Evolutionary conservation across 1,140 invertebrate genomes (phyloP).

Genomic region (Phenacoccus solenopsis): DNA sequence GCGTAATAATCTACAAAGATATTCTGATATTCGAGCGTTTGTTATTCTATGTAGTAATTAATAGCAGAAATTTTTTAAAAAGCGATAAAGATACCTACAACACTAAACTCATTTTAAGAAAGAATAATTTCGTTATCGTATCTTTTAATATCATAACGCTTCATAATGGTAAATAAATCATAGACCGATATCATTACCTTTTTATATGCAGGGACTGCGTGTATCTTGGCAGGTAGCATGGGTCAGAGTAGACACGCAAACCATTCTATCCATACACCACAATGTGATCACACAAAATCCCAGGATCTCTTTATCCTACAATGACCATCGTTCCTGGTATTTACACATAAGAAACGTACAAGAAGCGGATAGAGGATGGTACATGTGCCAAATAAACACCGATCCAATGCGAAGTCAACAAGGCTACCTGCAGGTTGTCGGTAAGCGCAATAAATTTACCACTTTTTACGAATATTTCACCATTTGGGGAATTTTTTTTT

Average conservation of each 20-base stretch:
- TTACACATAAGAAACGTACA: constrained; percentile 70
- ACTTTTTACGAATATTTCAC: background rate
- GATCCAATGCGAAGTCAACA: constrained; percentile 73
- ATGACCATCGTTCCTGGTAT: constrained; percentile 78
- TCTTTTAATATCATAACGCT: too few species aligned
- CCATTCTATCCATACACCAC: constrained; percentile 78
- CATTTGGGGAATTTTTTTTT: background rate
- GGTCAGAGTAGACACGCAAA: constrained; percentile 83
- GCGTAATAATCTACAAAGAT: too few species aligned
- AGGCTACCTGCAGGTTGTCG: constrained; percentile 74
- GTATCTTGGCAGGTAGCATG: constrained; percentile 58
- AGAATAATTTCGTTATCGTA: too few species aligned
- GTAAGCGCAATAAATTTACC: constrained; percentile 39
- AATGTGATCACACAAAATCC: constrained; percentile 81
- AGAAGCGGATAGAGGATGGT: constrained; percentile 68
- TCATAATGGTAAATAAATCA: background rate
- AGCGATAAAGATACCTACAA: too few species aligned
- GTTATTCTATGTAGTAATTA: too few species aligned
- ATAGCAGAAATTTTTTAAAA: too few species aligned
- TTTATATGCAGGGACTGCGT: constrained; percentile 17
- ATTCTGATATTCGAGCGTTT: too few species aligned
- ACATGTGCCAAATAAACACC: constrained; percentile 74
- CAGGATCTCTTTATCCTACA: constrained; percentile 69
- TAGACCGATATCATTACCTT: background rate
- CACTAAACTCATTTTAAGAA: too few species aligned